Evolutionary conservation across 1,140 invertebrate genomes (phyloP).

Genomic region (Vanessa atalanta): DNA sequence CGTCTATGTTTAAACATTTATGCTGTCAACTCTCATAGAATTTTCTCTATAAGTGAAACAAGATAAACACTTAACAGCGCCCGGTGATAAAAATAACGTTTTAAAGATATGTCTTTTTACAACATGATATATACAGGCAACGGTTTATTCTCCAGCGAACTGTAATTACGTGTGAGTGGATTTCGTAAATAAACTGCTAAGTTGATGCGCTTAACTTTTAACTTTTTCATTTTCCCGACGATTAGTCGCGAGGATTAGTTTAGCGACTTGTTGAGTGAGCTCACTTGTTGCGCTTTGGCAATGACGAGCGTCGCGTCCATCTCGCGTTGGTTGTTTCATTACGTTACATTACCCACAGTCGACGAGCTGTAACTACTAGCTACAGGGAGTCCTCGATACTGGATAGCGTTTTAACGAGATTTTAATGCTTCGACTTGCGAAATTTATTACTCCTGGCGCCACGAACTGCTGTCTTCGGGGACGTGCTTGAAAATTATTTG

Average conservation of each 20-base stretch:
- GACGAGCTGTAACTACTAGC: constrained; percentile 47
- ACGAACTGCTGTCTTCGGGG: constrained; percentile 48
- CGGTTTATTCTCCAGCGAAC: constrained; percentile 4
- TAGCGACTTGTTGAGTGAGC: constrained; percentile 50
- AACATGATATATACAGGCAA: constrained; percentile 2
- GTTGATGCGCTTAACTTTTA: constrained; percentile 33
- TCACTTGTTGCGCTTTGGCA: constrained; percentile 66
- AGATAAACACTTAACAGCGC: constrained; percentile 7
- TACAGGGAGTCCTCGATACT: constrained; percentile 51
- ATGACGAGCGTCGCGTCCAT: constrained; percentile 45
- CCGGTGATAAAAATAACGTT: constrained; percentile 9
- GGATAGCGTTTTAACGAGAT: constrained; percentile 68
- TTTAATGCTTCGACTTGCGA: constrained; percentile 68
- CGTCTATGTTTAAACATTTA: constrained; percentile 34
- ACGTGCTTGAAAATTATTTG: constrained; percentile 58
- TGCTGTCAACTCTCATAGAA: constrained; percentile 26
- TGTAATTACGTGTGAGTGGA: neutral
- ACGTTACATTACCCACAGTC: constrained; percentile 54
- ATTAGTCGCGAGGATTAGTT: constrained; percentile 43
- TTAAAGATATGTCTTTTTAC: constrained; percentile 1
- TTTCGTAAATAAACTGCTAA: constrained; percentile 22
- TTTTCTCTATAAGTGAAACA: constrained; percentile 31
- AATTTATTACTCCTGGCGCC: constrained; percentile 68
- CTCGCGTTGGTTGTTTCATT: constrained; percentile 51
- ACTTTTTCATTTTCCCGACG: constrained; percentile 25